Base-by-base conservation (phyloP, 1,140 invertebrate genomes). In the Telenomus remus region DNA sequence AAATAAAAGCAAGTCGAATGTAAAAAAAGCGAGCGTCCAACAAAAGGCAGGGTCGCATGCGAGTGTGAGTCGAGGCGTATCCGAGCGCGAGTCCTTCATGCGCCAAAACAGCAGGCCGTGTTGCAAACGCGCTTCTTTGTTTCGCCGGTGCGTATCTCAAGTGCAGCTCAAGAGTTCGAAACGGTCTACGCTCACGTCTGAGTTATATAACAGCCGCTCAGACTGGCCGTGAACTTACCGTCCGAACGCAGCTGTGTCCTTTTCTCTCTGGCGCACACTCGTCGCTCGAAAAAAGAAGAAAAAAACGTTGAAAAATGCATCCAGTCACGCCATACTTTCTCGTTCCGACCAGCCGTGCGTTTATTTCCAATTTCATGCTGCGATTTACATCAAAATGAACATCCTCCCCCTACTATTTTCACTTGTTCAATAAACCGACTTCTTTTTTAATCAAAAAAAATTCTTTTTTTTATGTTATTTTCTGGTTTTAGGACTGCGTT, bases 171-270 rank as follows among this genome's bases (percentile, higher is more conserved):
- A 73, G 60, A 76, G 78, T 82, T 82, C 63, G 79, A 75, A 82
- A 80, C 68, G 79, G 72, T 79, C 68, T 78, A 54, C 69, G 68
- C 54, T 79, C 72, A 39, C 70, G 56, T 61, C 64, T 73, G 75
- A 54, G 80, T 86, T 86, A 85, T 84, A 83, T 86, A 87, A 86
- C 81, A 79, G 78, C 78, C 78, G 70, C 65, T 84, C 84, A 83
- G 82, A 85, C 84, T 86, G 85, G 82, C 86, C 86, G 85, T 88
- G 86, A 87, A 88, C 86, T 88, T 88, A 87, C 78, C 81, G 78
- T 80, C 77, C 80, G 76, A 84, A 81, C 81, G 79, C 73, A 80
- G 79, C 78, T 80, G 79, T 77, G 72, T 81, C 71, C 76, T 80
- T 78, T 80, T 78, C 70, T 73, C 57, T 64, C 77, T 66, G 76